Percentiles rank a stretch among this genome's conserved stretches.
These are phyloP conservation scores for Drosophila tropicalis DNA, from an alignment of 1,140 invertebrate genomes.

Conservation along the genomic window DNA sequence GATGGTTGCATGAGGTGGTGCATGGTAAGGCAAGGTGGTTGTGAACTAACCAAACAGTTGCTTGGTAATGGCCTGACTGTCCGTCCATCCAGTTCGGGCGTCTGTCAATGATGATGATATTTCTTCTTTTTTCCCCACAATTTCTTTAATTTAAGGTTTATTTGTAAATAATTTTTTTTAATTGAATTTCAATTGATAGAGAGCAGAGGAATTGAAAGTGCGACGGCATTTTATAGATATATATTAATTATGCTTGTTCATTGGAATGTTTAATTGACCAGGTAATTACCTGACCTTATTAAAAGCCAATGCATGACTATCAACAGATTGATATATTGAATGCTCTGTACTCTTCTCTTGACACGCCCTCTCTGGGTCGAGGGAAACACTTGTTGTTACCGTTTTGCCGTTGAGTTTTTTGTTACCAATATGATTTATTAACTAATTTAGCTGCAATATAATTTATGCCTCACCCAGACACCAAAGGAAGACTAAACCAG, in stretches of 20 bases:
- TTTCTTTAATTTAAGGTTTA: constrained; percentile 49
- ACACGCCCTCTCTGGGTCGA: no score
- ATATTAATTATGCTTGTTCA: constrained; percentile 35
- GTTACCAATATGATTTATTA: constrained; percentile 64
- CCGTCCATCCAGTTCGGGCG: background rate
- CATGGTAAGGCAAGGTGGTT: background rate
- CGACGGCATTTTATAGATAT: constrained; percentile 25
- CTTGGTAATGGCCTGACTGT: constrained; percentile 17
- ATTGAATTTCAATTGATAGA: constrained; percentile 65
- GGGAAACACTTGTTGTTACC: constrained; percentile 15
- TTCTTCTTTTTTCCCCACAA: background rate
- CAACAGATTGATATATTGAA: constrained; percentile 20
- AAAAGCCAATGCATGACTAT: constrained; percentile 20
- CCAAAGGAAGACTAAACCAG: constrained; percentile 13
- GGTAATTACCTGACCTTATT: constrained; percentile 55
- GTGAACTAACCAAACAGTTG: constrained; percentile 43
- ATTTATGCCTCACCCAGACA: constrained; percentile 46
- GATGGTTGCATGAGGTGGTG: background rate
- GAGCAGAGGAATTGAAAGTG: no score
- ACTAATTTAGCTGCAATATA: constrained; percentile 67
- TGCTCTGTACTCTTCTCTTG: background rate
- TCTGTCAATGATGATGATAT: constrained; percentile 14
- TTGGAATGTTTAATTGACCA: constrained; percentile 51
- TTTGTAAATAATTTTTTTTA: constrained; percentile 67
- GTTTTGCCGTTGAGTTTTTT: background rate